phyloP scores from a whole-genome alignment of 2,113 vertebrate species.

The Nannospalax galili region DNA sequence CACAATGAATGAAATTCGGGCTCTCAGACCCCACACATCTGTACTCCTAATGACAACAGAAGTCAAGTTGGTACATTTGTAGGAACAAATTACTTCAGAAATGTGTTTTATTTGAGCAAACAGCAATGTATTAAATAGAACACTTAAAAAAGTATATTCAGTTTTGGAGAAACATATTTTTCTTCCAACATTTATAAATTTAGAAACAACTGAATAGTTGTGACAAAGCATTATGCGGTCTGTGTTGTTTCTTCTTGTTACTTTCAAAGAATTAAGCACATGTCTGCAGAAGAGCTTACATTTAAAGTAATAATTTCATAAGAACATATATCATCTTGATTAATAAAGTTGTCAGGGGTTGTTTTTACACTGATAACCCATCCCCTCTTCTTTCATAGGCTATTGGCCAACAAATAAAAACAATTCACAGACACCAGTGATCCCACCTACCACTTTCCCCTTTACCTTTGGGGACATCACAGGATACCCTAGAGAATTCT shows the following conservation, averaged over 20 bases:
- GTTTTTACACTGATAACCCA: neutral
- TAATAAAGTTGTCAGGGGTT: neutral
- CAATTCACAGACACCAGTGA: neutral
- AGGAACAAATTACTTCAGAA: slow-evolving; percentile 23
- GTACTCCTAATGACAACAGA: slow-evolving; percentile 62
- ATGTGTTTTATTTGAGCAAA: slow-evolving; percentile 34
- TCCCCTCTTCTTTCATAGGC: too few species aligned
- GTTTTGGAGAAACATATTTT: neutral
- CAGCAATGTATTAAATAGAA: slow-evolving; percentile 13
- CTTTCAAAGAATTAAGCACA: slow-evolving; percentile 26
- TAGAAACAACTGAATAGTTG: neutral
- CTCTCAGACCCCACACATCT: slow-evolving; percentile 61
- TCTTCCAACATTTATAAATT: neutral
- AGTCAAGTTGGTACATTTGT: slow-evolving; percentile 18
- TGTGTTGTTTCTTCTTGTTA: slow-evolving; percentile 10
- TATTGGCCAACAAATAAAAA: slow-evolving; percentile 11
- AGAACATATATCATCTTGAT: neutral
- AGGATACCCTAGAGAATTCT: neutral
- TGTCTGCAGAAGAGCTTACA: neutral
- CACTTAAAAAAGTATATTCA: neutral
- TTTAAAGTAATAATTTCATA: neutral
- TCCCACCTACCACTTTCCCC: neutral
- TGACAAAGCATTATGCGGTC: neutral
- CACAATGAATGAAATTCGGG: slow-evolving; percentile 58
- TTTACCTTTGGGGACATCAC: neutral